Evolutionary conservation across 1,140 invertebrate genomes (phyloP).

Genomic region (Apis florea): DNA sequence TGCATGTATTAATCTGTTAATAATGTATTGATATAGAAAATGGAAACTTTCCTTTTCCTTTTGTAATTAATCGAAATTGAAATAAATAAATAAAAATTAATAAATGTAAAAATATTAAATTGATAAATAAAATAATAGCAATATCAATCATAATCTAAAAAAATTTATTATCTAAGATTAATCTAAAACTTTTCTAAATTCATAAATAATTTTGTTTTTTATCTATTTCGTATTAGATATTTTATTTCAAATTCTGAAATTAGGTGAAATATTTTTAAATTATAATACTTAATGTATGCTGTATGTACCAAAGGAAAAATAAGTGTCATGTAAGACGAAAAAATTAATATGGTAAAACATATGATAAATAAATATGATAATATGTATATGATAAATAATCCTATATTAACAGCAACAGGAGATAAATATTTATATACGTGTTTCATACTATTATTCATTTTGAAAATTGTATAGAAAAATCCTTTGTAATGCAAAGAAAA

Average conservation of each 20-base stretch:
- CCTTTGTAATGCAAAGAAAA: neutral
- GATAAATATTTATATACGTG: conserved; percentile 1
- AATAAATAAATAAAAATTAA: neutral
- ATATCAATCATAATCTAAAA: neutral
- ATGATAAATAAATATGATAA: neutral
- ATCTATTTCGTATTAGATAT: neutral
- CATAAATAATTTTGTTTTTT: neutral
- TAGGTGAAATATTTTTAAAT: conserved; percentile 7
- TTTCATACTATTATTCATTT: neutral
- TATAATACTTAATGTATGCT: conserved; percentile 10
- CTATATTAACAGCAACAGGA: neutral
- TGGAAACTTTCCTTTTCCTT: conserved; percentile 4
- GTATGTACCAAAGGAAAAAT: conserved; percentile 32
- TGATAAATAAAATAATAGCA: neutral
- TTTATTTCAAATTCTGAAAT: neutral
- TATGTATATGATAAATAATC: neutral
- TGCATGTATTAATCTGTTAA: conserved; percentile 35
- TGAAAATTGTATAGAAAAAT: neutral
- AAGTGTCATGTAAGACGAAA: conserved; percentile 6
- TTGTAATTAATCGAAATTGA: conserved; percentile 27
- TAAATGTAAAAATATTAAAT: neutral
- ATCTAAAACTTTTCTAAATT: neutral
- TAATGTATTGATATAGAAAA: neutral
- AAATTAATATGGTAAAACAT: neutral
- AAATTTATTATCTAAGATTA: neutral